phyloP scores from a whole-genome alignment of 2,797 vertebrate genomes.

The Steatocranus sp. region DNA sequence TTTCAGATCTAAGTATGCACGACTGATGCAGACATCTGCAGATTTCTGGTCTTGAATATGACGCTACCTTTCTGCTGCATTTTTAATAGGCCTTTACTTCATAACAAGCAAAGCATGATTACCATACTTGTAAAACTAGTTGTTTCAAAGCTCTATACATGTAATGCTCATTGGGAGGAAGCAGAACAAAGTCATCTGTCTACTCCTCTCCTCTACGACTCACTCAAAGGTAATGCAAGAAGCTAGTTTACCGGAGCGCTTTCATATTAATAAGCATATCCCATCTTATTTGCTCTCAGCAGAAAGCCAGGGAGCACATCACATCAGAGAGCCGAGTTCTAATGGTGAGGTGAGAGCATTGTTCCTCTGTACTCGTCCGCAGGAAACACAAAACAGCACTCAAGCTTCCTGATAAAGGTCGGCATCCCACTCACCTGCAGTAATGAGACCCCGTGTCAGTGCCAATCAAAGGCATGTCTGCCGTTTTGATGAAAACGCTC shows the following conservation, averaged over 20 bases:
- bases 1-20: slow-evolving; percentile 8
- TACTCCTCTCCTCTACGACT: slow-evolving; percentile 45
- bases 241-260: slow-evolving; percentile 64
- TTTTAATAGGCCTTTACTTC: slow-evolving; percentile 54
- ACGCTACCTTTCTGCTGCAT: slow-evolving; percentile 31
- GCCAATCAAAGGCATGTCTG: slow-evolving; percentile 80
- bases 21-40: slow-evolving; percentile 11
- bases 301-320: slow-evolving; percentile 56
- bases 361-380: slow-evolving; percentile 80
- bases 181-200: slow-evolving; percentile 65
- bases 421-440: slow-evolving; percentile 81
- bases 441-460: slow-evolving; percentile 83
- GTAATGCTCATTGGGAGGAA: slow-evolving; percentile 61
- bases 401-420: slow-evolving; percentile 79
- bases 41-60: slow-evolving; percentile 2
- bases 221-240: slow-evolving; percentile 70
- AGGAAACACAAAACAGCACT: slow-evolving; percentile 88
- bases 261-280: slow-evolving; percentile 73
- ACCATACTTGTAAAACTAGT: slow-evolving; percentile 58
- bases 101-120: slow-evolving; percentile 62
- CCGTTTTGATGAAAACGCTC: slow-evolving; percentile 73
- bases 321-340: slow-evolving; percentile 67
- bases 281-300: slow-evolving; percentile 72
- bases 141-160: slow-evolving; percentile 60
- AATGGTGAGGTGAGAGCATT: slow-evolving; percentile 71